phyloP scores from a whole-genome alignment of 1,140 invertebrate species.

The Hormaphis cornu region DNA sequence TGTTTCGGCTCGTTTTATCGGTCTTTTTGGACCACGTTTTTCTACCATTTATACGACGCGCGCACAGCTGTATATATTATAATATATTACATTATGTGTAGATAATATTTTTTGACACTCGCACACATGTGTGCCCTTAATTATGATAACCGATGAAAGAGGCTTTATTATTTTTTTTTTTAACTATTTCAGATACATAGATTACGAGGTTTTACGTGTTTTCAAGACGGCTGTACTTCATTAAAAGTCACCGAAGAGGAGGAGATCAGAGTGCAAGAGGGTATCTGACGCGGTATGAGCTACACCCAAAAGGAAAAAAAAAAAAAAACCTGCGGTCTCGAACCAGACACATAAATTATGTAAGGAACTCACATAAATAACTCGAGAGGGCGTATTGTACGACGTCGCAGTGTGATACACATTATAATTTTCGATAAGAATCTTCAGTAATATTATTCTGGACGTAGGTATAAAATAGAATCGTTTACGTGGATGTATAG shows the following conservation, averaged over 20 bases:
- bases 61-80: background rate
- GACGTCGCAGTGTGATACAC: background rate
- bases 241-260: background rate
- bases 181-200: background rate
- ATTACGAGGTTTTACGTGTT: background rate
- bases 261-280: background rate
- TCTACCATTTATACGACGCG: background rate
- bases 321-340: background rate
- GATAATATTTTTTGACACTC: background rate
- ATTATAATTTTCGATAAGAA: conserved; percentile 14
- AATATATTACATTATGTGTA: background rate
- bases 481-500: background rate
- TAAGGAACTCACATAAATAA: background rate
- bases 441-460: background rate
- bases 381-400: too few species aligned
- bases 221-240: background rate
- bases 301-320: background rate
- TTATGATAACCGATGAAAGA: background rate
- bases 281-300: background rate
- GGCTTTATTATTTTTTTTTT: background rate
- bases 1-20: background rate
- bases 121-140: background rate
- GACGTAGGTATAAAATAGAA: background rate
- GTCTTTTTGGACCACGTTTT: background rate
- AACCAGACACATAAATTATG: background rate